These are phyloP conservation scores for Pristionchus fissidentatus DNA, from an alignment of 2,888 invertebrate species.

Conservation along the genomic window DNA sequence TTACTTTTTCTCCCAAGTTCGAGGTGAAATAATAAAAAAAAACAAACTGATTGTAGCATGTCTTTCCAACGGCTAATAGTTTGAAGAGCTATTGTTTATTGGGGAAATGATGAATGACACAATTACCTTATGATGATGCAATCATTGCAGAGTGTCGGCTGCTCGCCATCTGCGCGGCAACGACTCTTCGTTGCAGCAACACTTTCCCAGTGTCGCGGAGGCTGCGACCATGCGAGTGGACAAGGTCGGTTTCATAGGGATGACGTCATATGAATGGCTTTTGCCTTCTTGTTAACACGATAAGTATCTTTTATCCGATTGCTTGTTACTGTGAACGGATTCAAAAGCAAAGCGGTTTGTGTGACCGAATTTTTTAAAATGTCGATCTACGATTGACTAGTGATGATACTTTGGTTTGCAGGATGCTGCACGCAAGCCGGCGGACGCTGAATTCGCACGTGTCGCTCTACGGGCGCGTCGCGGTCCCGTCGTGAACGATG, in stretches of 20 bases:
- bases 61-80: too few species aligned
- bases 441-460: conserved; percentile 60
- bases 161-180: conserved; percentile 42
- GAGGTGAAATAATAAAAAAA: too few species aligned
- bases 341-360: background rate
- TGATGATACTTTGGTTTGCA: background rate
- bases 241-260: conserved; percentile 51
- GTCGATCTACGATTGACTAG: too few species aligned
- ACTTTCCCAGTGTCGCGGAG: conserved; percentile 63
- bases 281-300: background rate
- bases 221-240: conserved; percentile 59
- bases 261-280: background rate
- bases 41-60: too few species aligned
- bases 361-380: background rate
- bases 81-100: too few species aligned
- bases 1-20: too few species aligned
- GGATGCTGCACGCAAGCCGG: conserved; percentile 58
- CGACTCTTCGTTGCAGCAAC: conserved; percentile 62
- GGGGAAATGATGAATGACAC: too few species aligned
- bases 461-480: conserved; percentile 60
- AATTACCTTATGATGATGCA: background rate
- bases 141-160: conserved; percentile 5
- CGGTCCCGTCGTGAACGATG: conserved; percentile 59
- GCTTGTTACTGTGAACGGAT: too few species aligned
- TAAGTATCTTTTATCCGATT: too few species aligned